These are phyloP conservation scores for Whitmania pigra DNA, from an alignment of 1,140 invertebrate genomes.

Conservation along the genomic window DNA sequence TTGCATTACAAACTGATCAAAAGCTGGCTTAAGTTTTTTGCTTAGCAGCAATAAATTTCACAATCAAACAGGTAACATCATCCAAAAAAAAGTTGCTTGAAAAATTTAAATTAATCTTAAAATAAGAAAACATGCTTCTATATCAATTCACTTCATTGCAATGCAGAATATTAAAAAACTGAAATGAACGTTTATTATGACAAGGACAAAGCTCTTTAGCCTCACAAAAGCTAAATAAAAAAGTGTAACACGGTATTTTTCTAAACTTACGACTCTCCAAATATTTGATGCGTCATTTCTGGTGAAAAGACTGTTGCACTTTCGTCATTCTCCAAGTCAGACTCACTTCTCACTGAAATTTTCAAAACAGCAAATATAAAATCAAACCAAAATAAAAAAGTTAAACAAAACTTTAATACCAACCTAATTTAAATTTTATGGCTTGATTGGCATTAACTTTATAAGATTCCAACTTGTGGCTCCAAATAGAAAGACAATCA, in stretches of 20 bases:
- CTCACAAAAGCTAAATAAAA: not conserved
- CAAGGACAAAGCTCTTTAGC: too few species aligned
- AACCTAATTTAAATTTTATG: constrained; percentile 64
- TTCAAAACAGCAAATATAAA: not conserved
- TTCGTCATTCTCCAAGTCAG: constrained; percentile 17
- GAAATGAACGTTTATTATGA: not conserved
- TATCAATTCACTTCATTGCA: not conserved
- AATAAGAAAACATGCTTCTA: not conserved
- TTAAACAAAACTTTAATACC: constrained; percentile 26
- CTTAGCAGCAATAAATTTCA: not conserved
- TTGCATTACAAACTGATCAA: constrained; percentile 24
- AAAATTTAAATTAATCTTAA: not conserved
- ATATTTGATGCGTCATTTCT: constrained; percentile 84
- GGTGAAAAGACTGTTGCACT: constrained; percentile 56
- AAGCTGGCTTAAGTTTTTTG: constrained; percentile 25
- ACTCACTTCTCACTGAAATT: constrained; percentile 19
- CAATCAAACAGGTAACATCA: not conserved
- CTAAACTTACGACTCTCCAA: constrained; percentile 61
- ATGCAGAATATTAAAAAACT: not conserved
- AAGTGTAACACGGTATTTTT: not conserved
- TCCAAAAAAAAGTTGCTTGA: too few species aligned
- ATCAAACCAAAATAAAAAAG: constrained; percentile 20
- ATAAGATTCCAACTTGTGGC: constrained; percentile 32
- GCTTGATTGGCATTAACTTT: constrained; percentile 50
- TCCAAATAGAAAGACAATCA: constrained; percentile 26